These are phyloP conservation scores for Neopipo cinnamomea DNA, from an alignment of 2,113 vertebrate species.

Conservation along the genomic window DNA sequence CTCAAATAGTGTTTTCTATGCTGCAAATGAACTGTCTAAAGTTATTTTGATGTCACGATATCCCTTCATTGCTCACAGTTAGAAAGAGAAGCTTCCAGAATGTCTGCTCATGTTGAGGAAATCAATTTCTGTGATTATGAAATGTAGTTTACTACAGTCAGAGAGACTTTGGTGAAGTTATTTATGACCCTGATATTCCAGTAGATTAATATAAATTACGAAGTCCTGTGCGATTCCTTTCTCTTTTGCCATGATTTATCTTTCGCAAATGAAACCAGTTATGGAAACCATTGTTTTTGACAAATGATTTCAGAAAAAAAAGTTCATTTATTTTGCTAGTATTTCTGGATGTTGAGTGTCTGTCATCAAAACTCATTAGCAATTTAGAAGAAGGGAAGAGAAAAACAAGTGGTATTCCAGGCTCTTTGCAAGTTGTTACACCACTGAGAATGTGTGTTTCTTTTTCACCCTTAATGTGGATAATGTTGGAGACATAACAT, in stretches of 20 bases:
- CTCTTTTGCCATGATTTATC: not conserved
- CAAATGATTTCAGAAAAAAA: not conserved
- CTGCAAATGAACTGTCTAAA: not conserved
- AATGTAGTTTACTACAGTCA: not conserved
- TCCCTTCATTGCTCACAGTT: not conserved
- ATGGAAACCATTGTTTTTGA: not conserved
- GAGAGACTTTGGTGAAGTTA: not conserved
- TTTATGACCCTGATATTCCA: not conserved
- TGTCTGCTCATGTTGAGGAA: not conserved
- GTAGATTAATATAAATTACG: not conserved
- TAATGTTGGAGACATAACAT: not conserved
- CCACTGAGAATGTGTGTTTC: not conserved
- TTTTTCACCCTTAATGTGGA: not conserved
- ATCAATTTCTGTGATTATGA: slow-evolving; percentile 17
- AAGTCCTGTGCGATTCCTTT: not conserved
- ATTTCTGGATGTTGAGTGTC: not conserved
- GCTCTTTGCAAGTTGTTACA: not conserved
- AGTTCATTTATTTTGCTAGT: not conserved
- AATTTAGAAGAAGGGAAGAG: not conserved
- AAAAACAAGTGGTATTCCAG: not conserved
- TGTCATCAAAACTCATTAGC: not conserved
- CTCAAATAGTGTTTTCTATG: not conserved
- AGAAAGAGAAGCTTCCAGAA: not conserved
- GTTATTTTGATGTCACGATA: not conserved
- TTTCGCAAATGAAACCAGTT: not conserved